Conservation (phyloP, 2,797 vertebrate species). For the Cottoperca gobio region DNA sequence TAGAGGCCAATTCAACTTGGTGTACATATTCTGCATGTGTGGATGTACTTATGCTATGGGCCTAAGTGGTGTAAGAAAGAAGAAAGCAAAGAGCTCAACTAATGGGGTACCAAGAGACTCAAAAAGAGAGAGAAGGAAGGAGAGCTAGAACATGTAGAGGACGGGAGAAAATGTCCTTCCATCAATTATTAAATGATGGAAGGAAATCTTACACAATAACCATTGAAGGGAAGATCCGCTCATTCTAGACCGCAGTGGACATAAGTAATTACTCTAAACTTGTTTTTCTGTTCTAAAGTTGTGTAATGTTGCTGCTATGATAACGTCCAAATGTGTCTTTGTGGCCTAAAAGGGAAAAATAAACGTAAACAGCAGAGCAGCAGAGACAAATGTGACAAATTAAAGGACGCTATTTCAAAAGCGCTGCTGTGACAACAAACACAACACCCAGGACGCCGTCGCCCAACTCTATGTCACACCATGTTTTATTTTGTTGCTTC, state of each 20-base stretch:
- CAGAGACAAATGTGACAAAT: slow-evolving; percentile 48
- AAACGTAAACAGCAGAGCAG: slow-evolving; percentile 37
- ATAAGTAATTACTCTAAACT: slow-evolving; percentile 49
- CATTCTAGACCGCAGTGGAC: slow-evolving; percentile 35
- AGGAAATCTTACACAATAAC: slow-evolving; percentile 49
- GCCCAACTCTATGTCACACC: slow-evolving; percentile 33
- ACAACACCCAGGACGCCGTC: slow-evolving; percentile 17
- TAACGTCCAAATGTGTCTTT: slow-evolving; percentile 27
- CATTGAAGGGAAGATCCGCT: slow-evolving; percentile 23
- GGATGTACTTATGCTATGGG: slow-evolving; percentile 32
- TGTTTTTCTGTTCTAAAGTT: slow-evolving; percentile 27
- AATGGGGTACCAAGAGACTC: slow-evolving; percentile 63
- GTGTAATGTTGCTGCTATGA: slow-evolving; percentile 32
- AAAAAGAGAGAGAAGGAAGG: slow-evolving; percentile 8
- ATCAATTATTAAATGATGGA: slow-evolving; percentile 68
- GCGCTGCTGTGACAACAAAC: slow-evolving; percentile 47
- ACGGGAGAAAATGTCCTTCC: slow-evolving; percentile 23
- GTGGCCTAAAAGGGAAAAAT: slow-evolving; percentile 33
- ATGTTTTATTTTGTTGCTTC: slow-evolving; percentile 30
- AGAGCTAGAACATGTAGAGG: slow-evolving; percentile 29
- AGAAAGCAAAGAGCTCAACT: slow-evolving; percentile 55
- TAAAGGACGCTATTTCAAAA: slow-evolving; percentile 45
- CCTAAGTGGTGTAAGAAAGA: slow-evolving; percentile 41
- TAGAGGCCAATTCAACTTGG: slow-evolving; percentile 39
- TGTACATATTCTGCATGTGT: slow-evolving; percentile 33